Percentiles rank a stretch among this genome's conserved stretches.
Evolutionary conservation across 2,888 invertebrate genomes (phyloP).

Genomic region (Cloeon dipterum): DNA sequence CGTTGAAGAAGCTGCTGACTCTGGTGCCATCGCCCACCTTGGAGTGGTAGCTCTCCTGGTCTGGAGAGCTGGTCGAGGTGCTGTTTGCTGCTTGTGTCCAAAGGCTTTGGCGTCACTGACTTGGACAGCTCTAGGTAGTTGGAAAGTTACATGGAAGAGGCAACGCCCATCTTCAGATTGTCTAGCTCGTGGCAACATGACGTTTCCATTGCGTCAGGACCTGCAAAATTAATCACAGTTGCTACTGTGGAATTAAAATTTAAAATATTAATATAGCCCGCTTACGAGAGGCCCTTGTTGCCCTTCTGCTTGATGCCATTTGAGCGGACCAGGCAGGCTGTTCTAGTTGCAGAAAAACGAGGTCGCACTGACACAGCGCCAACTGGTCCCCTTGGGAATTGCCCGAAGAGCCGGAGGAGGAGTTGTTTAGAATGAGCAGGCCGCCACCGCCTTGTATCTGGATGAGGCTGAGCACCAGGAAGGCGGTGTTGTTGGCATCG

Average conservation of each 20-base stretch:
- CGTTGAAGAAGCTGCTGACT: conserved; percentile 29
- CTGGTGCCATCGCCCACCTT: conserved; percentile 16
- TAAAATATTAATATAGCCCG: too few relatives aligned
- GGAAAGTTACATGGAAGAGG: conserved; percentile 4
- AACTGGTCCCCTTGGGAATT: conserved; percentile 4
- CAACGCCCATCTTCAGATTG: conserved; percentile 18
- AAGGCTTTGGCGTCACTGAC: conserved; percentile 29
- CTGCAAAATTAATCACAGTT: conserved; percentile 16
- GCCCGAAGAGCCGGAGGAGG: conserved; percentile 12
- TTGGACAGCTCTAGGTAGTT: neutral
- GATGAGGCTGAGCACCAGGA: conserved; percentile 57
- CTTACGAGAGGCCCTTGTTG: too few relatives aligned
- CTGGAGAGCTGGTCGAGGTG: neutral
- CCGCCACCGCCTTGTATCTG: conserved; percentile 67
- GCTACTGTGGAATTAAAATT: neutral
- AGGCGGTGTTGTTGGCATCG: conserved; percentile 17
- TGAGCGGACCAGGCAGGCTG: conserved; percentile 7
- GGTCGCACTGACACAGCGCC: conserved; percentile 26
- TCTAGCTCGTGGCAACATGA: conserved; percentile 16
- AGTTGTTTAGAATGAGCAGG: conserved; percentile 55
- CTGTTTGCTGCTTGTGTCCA: conserved; percentile 27
- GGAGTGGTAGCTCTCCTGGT: conserved; percentile 2
- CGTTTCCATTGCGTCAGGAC: conserved; percentile 33
- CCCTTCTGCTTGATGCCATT: conserved; percentile 3
- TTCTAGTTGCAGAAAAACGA: conserved; percentile 30